Conservation (phyloP, 2,888 invertebrate genomes). For the Stegophylla sp. region DNA sequence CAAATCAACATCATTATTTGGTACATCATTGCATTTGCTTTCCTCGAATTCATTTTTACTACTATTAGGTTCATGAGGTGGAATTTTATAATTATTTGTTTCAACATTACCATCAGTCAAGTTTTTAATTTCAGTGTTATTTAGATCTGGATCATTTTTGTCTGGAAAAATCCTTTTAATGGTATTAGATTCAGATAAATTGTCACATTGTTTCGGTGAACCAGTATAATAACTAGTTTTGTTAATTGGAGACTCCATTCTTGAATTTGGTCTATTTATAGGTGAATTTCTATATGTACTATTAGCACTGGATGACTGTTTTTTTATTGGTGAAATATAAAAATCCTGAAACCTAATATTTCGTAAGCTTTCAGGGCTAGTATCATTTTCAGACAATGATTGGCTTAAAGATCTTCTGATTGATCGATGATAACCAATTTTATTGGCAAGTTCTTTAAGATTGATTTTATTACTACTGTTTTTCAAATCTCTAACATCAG, state of each 20-base stretch:
- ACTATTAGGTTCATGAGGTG: neutral
- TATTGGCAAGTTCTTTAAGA: conserved; percentile 44
- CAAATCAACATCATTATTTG: neutral
- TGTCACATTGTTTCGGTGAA: neutral
- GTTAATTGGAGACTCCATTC: neutral
- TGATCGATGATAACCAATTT: conserved; percentile 51
- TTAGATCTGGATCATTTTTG: neutral
- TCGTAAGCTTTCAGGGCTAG: neutral
- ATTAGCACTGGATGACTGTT: neutral
- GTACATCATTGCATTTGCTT: neutral
- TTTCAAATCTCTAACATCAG: neutral
- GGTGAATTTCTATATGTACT: neutral
- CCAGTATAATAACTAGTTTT: neutral
- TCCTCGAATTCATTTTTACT: neutral
- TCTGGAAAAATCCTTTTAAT: neutral
- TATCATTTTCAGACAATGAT: conserved; percentile 21
- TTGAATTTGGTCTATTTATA: neutral
- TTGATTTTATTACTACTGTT: neutral
- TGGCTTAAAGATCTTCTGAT: neutral
- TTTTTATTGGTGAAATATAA: conserved; percentile 17
- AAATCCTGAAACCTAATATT: neutral
- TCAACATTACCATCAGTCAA: neutral
- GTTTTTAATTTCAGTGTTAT: neutral
- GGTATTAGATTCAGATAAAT: neutral
- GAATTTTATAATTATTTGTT: neutral